Percentiles rank a stretch among this genome's conserved stretches.
Conservation (phyloP, 1,140 invertebrate species). For the Drosophila persimilis region DNA sequence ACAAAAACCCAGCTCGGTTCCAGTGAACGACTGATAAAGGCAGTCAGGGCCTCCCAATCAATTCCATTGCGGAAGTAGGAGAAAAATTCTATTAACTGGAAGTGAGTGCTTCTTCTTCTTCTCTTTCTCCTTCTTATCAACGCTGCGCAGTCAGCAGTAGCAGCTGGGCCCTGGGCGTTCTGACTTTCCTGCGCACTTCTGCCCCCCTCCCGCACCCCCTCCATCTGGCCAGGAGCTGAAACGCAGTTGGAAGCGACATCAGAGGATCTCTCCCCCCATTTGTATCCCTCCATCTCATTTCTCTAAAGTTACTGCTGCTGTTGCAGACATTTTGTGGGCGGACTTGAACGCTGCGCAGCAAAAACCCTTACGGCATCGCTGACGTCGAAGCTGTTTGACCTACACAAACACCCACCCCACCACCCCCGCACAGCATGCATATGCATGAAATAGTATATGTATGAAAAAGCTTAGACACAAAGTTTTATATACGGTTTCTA, state of each 20-base stretch:
- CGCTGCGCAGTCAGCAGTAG: conserved; percentile 30
- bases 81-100: conserved; percentile 38
- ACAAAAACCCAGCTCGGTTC: conserved; percentile 2
- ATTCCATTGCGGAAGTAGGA: conserved; percentile 59
- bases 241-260: too few relatives aligned
- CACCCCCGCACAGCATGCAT: not conserved
- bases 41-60: conserved; percentile 47
- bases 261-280: too few relatives aligned
- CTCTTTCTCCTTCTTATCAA: conserved; percentile 24
- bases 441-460: conserved; percentile 19
- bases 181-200: conserved; percentile 36
- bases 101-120: conserved; percentile 33
- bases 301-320: not conserved
- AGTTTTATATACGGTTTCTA: conserved; percentile 41
- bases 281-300: not conserved
- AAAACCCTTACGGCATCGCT: conserved; percentile 24
- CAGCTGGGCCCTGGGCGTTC: conserved; percentile 17
- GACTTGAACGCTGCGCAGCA: conserved; percentile 17
- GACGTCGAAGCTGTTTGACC: conserved; percentile 60
- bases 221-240: not conserved
- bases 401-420: conserved; percentile 60
- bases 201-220: conserved; percentile 1
- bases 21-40: conserved; percentile 4
- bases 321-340: conserved; percentile 40
- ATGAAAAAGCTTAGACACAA: conserved; percentile 41